phyloP scores from a whole-genome alignment of 2,888 invertebrate species.

The Aphrophora alni region DNA sequence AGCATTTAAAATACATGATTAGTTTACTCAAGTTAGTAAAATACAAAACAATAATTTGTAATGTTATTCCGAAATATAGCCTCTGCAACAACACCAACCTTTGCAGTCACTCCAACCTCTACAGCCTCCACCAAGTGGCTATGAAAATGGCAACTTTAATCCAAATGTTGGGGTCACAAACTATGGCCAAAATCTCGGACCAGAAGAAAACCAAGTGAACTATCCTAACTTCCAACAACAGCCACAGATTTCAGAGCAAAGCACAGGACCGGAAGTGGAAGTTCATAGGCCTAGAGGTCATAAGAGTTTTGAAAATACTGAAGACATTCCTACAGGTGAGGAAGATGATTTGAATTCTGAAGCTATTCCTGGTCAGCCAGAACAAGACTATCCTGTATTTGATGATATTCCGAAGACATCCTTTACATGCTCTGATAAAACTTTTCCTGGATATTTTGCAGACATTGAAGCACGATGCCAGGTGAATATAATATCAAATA shows the following conservation, averaged over 20 bases:
- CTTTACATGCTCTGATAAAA: slow-evolving; percentile 58
- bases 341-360: slow-evolving; percentile 42
- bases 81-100: neutral
- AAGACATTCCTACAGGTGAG: slow-evolving; percentile 10
- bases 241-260: neutral
- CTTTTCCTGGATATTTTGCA: slow-evolving; percentile 60
- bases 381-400: slow-evolving; percentile 59
- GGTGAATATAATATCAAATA: slow-evolving; percentile 51
- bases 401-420: slow-evolving; percentile 58
- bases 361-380: slow-evolving; percentile 59
- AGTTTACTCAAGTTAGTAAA: too few species aligned
- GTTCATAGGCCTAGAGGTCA: neutral
- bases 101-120: neutral
- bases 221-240: neutral
- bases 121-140: neutral
- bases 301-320: slow-evolving; percentile 24
- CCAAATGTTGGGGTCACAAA: neutral
- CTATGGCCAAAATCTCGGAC: neutral
- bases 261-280: slow-evolving; percentile 17
- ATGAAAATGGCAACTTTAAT: neutral
- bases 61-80: too few species aligned
- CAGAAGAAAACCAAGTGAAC: neutral
- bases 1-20: too few species aligned
- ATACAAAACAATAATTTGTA: too few species aligned
- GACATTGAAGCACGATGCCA: slow-evolving; percentile 60